phyloP scores from a whole-genome alignment of 2,888 invertebrate species.

The Phymatocera aterrima region DNA sequence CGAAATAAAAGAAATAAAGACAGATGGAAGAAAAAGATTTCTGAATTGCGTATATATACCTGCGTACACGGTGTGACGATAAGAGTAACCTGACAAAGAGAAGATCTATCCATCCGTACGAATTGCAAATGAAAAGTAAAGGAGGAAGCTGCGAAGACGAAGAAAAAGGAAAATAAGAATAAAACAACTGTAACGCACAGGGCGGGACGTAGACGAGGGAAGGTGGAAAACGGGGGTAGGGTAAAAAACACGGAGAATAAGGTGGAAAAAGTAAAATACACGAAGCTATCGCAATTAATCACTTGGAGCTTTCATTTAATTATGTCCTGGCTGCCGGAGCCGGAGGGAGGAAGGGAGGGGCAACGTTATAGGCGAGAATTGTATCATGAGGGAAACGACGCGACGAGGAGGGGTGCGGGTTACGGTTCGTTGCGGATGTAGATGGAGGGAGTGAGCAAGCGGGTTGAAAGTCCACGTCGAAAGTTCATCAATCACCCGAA shows the following conservation, averaged over 20 bases:
- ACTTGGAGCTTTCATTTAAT: slow-evolving; percentile 69
- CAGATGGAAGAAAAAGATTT: no score
- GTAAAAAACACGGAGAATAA: neutral
- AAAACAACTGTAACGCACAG: neutral
- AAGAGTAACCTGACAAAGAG: neutral
- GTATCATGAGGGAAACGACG: slow-evolving; percentile 4
- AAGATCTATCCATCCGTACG: neutral
- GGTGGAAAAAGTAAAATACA: slow-evolving; percentile 48
- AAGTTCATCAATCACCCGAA: slow-evolving; percentile 68
- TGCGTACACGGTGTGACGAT: neutral
- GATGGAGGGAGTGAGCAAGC: slow-evolving; percentile 11
- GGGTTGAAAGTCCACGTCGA: slow-evolving; percentile 27
- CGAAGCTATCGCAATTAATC: slow-evolving; percentile 65
- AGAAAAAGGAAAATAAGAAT: neutral
- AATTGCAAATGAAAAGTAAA: no score
- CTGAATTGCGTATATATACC: neutral
- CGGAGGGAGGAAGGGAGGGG: slow-evolving; percentile 49
- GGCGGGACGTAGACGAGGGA: neutral
- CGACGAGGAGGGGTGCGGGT: slow-evolving; percentile 15
- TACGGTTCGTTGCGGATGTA: neutral
- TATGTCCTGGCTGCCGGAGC: slow-evolving; percentile 57
- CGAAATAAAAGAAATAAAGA: neutral
- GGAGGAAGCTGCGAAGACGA: neutral
- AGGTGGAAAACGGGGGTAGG: neutral
- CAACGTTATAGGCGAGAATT: slow-evolving; percentile 48